Base-by-base conservation (phyloP, 2,797 vertebrate species). In the Masticophis lateralis region DNA sequence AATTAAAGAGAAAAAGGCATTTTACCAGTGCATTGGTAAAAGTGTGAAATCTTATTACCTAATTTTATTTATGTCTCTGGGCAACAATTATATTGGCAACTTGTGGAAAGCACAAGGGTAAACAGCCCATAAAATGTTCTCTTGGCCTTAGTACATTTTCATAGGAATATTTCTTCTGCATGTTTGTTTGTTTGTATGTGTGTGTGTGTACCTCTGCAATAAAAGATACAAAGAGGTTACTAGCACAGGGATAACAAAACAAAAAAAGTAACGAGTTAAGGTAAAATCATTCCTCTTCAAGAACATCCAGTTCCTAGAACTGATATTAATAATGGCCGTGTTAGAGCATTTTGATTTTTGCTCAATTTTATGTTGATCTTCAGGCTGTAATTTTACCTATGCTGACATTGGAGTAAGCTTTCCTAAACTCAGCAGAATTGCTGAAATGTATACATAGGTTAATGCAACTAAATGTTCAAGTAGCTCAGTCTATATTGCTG, bases 31-130 rank as follows among this genome's bases (percentile, higher is more conserved):
- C 27, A 61, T n/a, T 32, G 37, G 47, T 10, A 32, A 61, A 74
- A 55, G 25, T 28, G 25, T 56, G 51, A 61, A 27, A 20, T 59
- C 47, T 90, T 90, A 86, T 90, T 63, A 53, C 27, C 11, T 37
- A 55, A 12, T 5, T 59, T 20, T 63, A 32, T 83, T 89, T 92
- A 56, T 83, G 14, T 95, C 92, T 93, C 93, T 69, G 22, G 93
- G 87, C 4, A 92, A 92, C 94, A 61, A 90, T 93, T 93, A 92
- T 94, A 96, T 94, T 56, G 94, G 94, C 92, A 12, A 87, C 94
- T 94, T 94, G 92, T 92, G 37, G 43, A 94, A 96, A 91, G 86
- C 4, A 94, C 94, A 96, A 95, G 55, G 93, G 89, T 94, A 55
- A 93, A 0, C 47, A 2, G 87, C 93, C 94, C 14, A 90, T 28